Evolutionary conservation across 1,140 invertebrate genomes (phyloP).

Genomic region (Leptonema lineaticorne): DNA sequence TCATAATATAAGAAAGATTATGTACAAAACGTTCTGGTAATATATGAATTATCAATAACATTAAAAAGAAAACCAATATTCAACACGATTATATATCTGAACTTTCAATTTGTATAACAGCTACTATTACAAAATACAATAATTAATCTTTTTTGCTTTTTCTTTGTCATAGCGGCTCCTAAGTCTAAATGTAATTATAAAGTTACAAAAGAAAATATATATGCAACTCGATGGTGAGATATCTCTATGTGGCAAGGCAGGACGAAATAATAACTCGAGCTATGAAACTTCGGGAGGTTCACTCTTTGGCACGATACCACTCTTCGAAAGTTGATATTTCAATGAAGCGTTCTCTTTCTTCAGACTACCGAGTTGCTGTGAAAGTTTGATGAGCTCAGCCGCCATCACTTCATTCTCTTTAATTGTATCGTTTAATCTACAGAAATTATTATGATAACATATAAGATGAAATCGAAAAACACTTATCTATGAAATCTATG

Average conservation of each 20-base stretch:
- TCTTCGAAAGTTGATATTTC: slow-evolving; percentile 49
- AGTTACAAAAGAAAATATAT: slow-evolving; percentile 20
- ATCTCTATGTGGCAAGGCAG: slow-evolving; percentile 13
- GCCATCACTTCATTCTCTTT: slow-evolving; percentile 53
- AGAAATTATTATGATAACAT: slow-evolving; percentile 34
- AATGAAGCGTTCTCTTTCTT: slow-evolving; percentile 51
- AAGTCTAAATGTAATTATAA: not conserved
- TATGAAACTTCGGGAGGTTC: slow-evolving; percentile 36
- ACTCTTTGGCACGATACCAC: slow-evolving; percentile 45
- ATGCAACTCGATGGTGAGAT: not conserved
- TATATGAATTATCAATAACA: not conserved
- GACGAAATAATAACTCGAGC: slow-evolving; percentile 10
- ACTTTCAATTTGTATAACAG: slow-evolving; percentile 20
- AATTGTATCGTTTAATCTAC: slow-evolving; percentile 51
- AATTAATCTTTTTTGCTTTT: too few species aligned
- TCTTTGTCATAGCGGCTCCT: slow-evolving; percentile 21
- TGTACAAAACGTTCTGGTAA: not conserved
- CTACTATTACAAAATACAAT: slow-evolving; percentile 10
- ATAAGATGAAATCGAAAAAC: too few species aligned
- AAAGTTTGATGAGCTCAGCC: slow-evolving; percentile 51
- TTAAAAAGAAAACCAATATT: slow-evolving; percentile 7
- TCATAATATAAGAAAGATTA: not conserved
- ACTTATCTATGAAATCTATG: slow-evolving; percentile 8
- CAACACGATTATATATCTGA: slow-evolving; percentile 26
- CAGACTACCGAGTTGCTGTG: slow-evolving; percentile 49